Evolutionary conservation across 1,140 invertebrate genomes (phyloP), one percentile per base, ranked within the genome.

Genomic region (Elysia chlorotica): DNA sequence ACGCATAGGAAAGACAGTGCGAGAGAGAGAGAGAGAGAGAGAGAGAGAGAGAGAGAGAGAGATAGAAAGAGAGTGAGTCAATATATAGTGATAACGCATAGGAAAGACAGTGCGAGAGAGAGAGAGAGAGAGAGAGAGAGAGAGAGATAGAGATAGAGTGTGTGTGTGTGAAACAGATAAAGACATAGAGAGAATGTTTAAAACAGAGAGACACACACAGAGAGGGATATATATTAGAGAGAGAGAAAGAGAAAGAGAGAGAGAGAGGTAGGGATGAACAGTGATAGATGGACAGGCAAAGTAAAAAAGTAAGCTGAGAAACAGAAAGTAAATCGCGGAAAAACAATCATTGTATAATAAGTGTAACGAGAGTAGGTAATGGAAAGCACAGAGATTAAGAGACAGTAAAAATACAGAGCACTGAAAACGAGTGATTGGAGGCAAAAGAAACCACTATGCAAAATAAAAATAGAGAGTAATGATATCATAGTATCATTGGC

Each of bases 11-110:
- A 28, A 38, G 33, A 3, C 61, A 48, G 62, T 54, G 53, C 31
- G 41, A 66, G 71, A 35, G 30, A 53, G 54, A 56, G 54, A 65
- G 63, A 56, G 62, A 65, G 62, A 56, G 36, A 65, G 61, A 63
- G 41, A 63, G 6, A 38, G 61, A 38, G 25, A 63, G 61, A 71
- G 37, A 28, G 66, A 56, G 41, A 35, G 37, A 31, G 65, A 66
- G 31, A 63, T 21, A 63, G 25, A 30, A 21, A 67, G 41, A 48
- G 19, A 67, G 41, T 4, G 37, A 67, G 25, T 2, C 2, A 25
- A 10, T 21, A 67, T n/a, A 4, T 25, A 30, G 41, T 30, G 37
- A 48, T 35, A 56, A 56, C n/a, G n/a, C n/a, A n/a, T n/a, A n/a
- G 10, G 10, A 36, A 3, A 21, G 35, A 23, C 35, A 65, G 25